Conservation (phyloP, 2,888 invertebrate species). For the Notodonta dromedarius region DNA sequence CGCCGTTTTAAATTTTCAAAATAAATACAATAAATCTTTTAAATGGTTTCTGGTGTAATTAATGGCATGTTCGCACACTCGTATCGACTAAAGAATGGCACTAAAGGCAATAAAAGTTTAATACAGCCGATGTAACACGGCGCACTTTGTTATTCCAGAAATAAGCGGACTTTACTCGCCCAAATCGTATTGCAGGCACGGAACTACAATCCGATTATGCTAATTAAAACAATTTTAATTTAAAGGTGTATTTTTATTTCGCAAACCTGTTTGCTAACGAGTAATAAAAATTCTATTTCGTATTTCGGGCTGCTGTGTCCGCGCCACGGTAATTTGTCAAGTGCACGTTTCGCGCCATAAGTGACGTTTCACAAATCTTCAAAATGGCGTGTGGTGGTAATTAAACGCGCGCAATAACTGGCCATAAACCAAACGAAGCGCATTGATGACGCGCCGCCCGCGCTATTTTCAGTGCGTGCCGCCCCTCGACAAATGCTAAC, state of each 20-base stretch:
- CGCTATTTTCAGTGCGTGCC: slow-evolving; percentile 75
- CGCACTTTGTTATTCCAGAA: slow-evolving; percentile 65
- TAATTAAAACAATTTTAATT: slow-evolving; percentile 56
- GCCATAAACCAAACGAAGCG: slow-evolving; percentile 76
- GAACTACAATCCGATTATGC: slow-evolving; percentile 57
- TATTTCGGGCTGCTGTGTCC: slow-evolving; percentile 24
- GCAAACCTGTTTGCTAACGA: slow-evolving; percentile 28
- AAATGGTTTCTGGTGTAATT: slow-evolving; percentile 76
- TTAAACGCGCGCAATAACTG: slow-evolving; percentile 79
- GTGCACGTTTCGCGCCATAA: slow-evolving; percentile 70
- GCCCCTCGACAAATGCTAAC: slow-evolving; percentile 82
- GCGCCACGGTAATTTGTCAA: slow-evolving; percentile 60
- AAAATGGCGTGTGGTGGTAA: slow-evolving; percentile 72
- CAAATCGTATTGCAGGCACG: slow-evolving; percentile 52
- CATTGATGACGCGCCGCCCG: slow-evolving; percentile 71
- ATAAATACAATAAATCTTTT: slow-evolving; percentile 76
- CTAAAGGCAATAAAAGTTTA: slow-evolving; percentile 73
- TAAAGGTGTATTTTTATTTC: slow-evolving; percentile 38
- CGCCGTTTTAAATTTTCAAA: slow-evolving; percentile 59
- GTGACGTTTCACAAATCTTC: slow-evolving; percentile 76
- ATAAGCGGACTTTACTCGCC: slow-evolving; percentile 53
- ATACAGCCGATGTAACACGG: slow-evolving; percentile 68
- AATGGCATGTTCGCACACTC: slow-evolving; percentile 72
- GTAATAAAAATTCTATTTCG: slow-evolving; percentile 37
- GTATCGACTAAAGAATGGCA: slow-evolving; percentile 71